Evolutionary conservation across 2,113 vertebrate species (phyloP).

Genomic region (Herpetotheres cachinnans): DNA sequence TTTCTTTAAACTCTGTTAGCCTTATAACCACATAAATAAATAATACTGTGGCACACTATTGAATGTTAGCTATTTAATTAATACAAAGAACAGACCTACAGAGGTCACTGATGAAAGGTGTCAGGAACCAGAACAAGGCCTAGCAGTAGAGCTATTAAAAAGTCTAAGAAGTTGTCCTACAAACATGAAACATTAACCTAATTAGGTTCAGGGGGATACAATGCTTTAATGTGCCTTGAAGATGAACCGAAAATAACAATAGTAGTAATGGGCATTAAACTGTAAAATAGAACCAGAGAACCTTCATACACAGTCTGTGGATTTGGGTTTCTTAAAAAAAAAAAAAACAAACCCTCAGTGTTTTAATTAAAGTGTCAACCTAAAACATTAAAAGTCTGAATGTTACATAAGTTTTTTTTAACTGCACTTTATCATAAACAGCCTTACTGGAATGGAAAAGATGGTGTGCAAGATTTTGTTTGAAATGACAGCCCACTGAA

Average conservation of each 20-base stretch:
- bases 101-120: slow-evolving; percentile 5
- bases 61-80: background rate
- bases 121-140: slow-evolving; percentile 6
- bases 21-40: background rate
- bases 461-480: background rate
- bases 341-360: too few species aligned
- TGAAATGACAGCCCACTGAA: background rate
- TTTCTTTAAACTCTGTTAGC: background rate
- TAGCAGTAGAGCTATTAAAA: background rate
- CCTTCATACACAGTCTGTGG: background rate
- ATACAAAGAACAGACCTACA: background rate
- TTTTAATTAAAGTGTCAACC: background rate
- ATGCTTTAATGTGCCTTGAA: background rate
- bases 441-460: background rate
- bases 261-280: background rate
- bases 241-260: slow-evolving; percentile 20
- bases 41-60: background rate
- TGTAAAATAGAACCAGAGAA: background rate
- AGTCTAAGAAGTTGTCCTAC: slow-evolving; percentile 1
- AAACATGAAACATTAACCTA: slow-evolving; percentile 32
- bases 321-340: background rate
- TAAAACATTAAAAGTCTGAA: background rate
- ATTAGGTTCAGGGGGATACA: background rate
- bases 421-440: background rate
- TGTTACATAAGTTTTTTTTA: background rate